A percentile compares a stretch with the other conserved stretches of the same genome.
Evolutionary conservation across 2,113 vertebrate species (phyloP).

Genomic region (Microtus oregoni): DNA sequence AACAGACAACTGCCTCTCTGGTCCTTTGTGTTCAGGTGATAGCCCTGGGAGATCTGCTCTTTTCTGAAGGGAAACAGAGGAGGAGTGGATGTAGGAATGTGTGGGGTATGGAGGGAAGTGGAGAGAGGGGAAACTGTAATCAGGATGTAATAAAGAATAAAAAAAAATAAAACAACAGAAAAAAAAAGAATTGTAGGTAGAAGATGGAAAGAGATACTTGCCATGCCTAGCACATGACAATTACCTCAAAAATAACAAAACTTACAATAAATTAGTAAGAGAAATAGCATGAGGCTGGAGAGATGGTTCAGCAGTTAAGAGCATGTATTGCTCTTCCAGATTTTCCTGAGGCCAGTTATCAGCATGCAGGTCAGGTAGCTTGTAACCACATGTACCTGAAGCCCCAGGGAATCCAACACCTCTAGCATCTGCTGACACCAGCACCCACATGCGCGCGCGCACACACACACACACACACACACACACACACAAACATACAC

Average conservation of each 20-base stretch:
- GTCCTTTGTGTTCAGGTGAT: no score
- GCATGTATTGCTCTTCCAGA: background rate
- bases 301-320: background rate
- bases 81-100: no score
- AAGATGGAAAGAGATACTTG: background rate
- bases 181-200: background rate
- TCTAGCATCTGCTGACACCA: background rate
- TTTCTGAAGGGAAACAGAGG: no score
- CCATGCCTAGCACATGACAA: background rate
- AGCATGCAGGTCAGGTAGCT: background rate
- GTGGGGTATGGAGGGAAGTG: no score
- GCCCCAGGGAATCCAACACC: background rate
- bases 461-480: background rate
- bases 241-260: background rate
- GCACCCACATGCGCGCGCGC: background rate
- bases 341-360: background rate
- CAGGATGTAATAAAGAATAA: no score
- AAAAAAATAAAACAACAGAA: no score
- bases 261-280: background rate
- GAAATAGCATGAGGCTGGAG: background rate
- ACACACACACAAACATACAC: background rate
- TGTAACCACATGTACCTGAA: background rate
- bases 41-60: no score
- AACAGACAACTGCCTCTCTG: no score
- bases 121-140: no score